Evolutionary conservation across 1,140 invertebrate genomes (phyloP).

Genomic region (Aphaenogaster ashmeadi): DNA sequence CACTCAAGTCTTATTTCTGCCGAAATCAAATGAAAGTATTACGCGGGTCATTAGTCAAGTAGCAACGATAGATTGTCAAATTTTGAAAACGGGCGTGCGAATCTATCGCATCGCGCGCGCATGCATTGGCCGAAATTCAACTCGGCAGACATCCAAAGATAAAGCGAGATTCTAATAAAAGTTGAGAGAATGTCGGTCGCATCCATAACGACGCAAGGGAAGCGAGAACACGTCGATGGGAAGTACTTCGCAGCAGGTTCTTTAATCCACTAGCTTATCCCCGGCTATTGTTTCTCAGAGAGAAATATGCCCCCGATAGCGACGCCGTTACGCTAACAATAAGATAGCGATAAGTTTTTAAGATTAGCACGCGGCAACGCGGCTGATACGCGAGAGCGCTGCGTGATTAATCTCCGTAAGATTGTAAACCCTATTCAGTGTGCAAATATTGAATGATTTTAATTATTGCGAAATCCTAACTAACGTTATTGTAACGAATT

Average conservation of each 20-base stretch:
- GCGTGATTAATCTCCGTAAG: slow-evolving; percentile 9
- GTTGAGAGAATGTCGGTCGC: slow-evolving; percentile 32
- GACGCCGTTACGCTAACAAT: slow-evolving; percentile 15
- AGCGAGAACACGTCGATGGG: slow-evolving; percentile 28
- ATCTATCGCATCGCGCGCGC: slow-evolving; percentile 23
- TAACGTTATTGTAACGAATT: background rate
- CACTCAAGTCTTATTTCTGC: slow-evolving; percentile 47
- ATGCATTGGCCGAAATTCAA: slow-evolving; percentile 74
- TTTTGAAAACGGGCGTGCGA: slow-evolving; percentile 64
- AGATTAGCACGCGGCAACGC: background rate
- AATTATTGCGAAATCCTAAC: background rate
- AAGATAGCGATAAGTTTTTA: slow-evolving; percentile 29
- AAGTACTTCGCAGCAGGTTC: slow-evolving; percentile 40
- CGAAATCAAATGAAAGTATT: slow-evolving; percentile 67
- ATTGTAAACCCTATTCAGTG: background rate
- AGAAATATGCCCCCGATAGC: slow-evolving; percentile 25
- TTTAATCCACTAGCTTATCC: slow-evolving; percentile 55
- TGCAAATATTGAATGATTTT: slow-evolving; percentile 26
- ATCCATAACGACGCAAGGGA: background rate
- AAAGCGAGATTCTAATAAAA: slow-evolving; percentile 73
- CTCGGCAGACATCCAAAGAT: slow-evolving; percentile 72
- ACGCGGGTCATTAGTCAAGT: slow-evolving; percentile 66
- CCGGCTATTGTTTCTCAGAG: slow-evolving; percentile 27
- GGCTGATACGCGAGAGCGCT: background rate
- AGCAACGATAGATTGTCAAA: slow-evolving; percentile 58